Evolutionary conservation across 35 echinoderm and acorn worm species (phyloP).

Genomic region (Holothuria glaberrima): DNA sequence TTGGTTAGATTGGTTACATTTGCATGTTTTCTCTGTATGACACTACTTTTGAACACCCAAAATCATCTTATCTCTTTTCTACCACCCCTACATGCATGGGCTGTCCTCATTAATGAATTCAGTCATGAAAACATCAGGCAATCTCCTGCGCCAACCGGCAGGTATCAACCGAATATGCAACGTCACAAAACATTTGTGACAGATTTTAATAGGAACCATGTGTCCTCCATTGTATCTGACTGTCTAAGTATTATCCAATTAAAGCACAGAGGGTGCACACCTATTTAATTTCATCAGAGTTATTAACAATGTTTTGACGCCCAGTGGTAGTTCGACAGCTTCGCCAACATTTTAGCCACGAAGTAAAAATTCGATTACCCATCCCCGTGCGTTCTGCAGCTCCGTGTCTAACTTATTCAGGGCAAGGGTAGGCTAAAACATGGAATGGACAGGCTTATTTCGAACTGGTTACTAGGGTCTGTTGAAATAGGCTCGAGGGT

Average conservation of each 20-base stretch:
- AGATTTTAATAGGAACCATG: conserved; percentile 28
- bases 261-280: conserved; percentile 16
- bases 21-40: no score
- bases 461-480: no score
- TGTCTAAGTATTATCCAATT: conserved; percentile 47
- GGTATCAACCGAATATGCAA: conserved; percentile 8
- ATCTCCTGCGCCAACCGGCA: background rate
- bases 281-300: conserved; percentile 46
- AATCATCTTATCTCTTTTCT: background rate
- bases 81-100: background rate
- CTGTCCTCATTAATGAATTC: conserved; percentile 7
- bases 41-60: background rate
- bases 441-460: no score
- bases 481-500: no score
- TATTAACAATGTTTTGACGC: conserved; percentile 48
- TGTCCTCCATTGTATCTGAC: conserved; percentile 10
- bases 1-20: no score
- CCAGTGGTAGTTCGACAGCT: conserved; percentile 37
- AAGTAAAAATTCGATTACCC: conserved; percentile 40
- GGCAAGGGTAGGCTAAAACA: no score
- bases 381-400: background rate
- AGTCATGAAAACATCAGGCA: background rate
- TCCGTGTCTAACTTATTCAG: no score
- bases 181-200: conserved; percentile 36
- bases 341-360: conserved; percentile 15